Base-by-base conservation (phyloP, 2,888 invertebrate genomes). In the Tineola bisselliella region DNA sequence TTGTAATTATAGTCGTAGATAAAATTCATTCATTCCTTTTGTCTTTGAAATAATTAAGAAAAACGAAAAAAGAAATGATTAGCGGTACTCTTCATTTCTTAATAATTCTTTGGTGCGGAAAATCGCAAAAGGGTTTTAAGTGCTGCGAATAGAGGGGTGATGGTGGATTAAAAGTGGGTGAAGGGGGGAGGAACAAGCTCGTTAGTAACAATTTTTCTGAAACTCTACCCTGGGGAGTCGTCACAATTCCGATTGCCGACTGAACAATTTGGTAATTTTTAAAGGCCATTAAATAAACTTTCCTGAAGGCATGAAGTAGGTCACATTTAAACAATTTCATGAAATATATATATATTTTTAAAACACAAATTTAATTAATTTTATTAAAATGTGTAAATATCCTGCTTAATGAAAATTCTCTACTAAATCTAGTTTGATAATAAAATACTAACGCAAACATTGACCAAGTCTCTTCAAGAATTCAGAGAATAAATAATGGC, bases 181-280 rank as follows among this genome's bases (percentile, higher is more conserved):
- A 63, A 67, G 65, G 67, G 66, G 66, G 66, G 63, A 66, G 65
- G 69, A 68, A 71, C 75, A 75, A 82, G 84, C 84, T 84, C 84
- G 84, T 84, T 86, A 84, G 81, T 77, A 81, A 81, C 81, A 83
- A 81, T 84, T 86, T 84, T 84, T 84, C 84, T 83, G 82, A 84
- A 83, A 84, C 83, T 82, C 77, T 73, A 78, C 79, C 74, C 77
- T 67, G 69, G 79, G 73, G 82, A 79, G 81, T 84, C 77, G 84
- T 83, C 77, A 84, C 80, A 81, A 82, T 83, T 78, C 77, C 78
- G 81, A 83, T 81, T 84, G 81, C 79, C 77, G 69, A 70, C 67
- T 69, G 73, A 73, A 79, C 76, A 76, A 74, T 74, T 75, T 70
- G 3, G 56, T 56, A 56, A n/a, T 17, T 56, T 52, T 56, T 56